Conservation (phyloP, 2,888 invertebrate species). For the Autographa pulchrina region DNA sequence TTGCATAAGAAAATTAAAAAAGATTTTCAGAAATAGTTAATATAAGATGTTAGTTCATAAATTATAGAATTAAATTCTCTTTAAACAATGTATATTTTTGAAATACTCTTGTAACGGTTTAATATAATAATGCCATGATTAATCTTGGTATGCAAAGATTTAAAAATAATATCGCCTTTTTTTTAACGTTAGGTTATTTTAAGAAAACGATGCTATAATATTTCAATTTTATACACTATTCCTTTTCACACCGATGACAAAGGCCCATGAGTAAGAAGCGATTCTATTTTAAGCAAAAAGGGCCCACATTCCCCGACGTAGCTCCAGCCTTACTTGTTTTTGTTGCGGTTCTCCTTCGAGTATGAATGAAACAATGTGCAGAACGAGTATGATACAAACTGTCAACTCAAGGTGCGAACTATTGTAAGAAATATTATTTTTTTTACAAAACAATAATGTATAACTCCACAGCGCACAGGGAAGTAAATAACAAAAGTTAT, state of each 20-base stretch:
- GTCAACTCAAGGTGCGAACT: background rate
- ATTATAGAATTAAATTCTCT: no score
- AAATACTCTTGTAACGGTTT: no score
- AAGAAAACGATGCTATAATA: background rate
- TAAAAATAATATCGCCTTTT: no score
- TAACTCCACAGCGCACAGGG: background rate
- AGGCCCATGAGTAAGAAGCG: constrained; percentile 47
- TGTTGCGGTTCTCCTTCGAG: constrained; percentile 59
- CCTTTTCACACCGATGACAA: constrained; percentile 46
- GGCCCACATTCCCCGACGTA: constrained; percentile 68
- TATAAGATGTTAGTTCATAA: no score
- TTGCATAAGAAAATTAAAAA: no score
- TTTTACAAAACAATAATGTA: background rate
- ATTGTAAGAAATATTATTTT: background rate
- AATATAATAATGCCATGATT: no score
- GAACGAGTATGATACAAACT: background rate
- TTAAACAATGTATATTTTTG: no score
- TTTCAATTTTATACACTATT: constrained; percentile 21
- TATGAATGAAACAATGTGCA: constrained; percentile 17
- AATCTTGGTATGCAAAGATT: no score
- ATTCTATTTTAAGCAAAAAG: constrained; percentile 64
- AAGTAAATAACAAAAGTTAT: background rate
- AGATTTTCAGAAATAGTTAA: no score
- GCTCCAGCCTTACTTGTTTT: constrained; percentile 59
- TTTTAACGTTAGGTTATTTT: background rate